Evolutionary conservation across 2,113 vertebrate species (phyloP), one percentile per base, ranked within the genome.

Genomic region (Myodes glareolus): DNA sequence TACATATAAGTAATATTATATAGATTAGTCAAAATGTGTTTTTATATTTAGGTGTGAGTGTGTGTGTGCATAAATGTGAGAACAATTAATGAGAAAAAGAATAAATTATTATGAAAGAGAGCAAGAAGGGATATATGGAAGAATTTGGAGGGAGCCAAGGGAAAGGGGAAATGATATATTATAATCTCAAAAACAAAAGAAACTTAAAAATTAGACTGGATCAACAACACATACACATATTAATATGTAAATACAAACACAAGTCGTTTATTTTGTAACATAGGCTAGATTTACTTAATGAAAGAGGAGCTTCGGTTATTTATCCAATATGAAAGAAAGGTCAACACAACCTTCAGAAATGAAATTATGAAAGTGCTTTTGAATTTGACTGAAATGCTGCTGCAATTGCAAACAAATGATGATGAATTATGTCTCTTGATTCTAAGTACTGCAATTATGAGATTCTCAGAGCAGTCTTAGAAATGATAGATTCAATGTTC

Each of bases 401-500:
- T 95, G 63, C 45, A 97, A 94, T 84, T 95, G 29, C 61, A 97
- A 97, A 90, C 17, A 97, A 82, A 97, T 95, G 91, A 94, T 95
- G 47, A 98, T 92, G 65, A 98, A 94, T 97, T 96, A 78, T 93
- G 75, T 85, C 89, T 96, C 52, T 96, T 86, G 91, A 97, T 94
- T 98, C 61, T 98, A 96, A 50, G 8, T 73, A 72, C 16, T 95
- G 33, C 33, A 97, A 97, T 97, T 98, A 93, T 68, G 97, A 95
- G 78, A 94, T 81, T 91, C 93, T 95, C 61, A 96, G 92, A 98
- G 95, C 91, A 93, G 70, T 88, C 52, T 94, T 97, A 63, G 95
- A 97, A 98, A 97, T 96, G 2, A 97, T 94, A 88, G 72, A 96
- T 97, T 97, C 94, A 73, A 94, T 97, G 42, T 84, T 97, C 78